A percentile compares a stretch with the other conserved stretches of the same genome.
Conservation (phyloP, 2,888 invertebrate genomes). For the Brenthis ino region DNA sequence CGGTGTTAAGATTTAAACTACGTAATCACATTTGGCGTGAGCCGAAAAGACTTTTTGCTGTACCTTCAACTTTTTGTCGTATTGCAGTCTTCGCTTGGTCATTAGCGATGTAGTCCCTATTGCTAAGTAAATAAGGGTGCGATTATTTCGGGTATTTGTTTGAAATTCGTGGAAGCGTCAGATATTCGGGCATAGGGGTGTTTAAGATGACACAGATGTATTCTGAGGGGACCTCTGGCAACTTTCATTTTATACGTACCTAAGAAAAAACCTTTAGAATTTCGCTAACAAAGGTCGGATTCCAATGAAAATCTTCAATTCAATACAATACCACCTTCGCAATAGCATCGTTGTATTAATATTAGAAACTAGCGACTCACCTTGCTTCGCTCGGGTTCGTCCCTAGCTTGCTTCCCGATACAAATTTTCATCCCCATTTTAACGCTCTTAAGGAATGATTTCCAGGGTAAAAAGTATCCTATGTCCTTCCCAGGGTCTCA, state of each 20-base stretch:
- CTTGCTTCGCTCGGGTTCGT: too few species aligned
- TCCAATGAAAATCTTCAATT: neutral
- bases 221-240: neutral
- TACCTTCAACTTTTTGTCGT: constrained; percentile 17
- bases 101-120: constrained; percentile 3
- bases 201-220: constrained; percentile 10
- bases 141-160: neutral
- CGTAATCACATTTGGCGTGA: neutral
- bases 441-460: too few species aligned
- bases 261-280: neutral
- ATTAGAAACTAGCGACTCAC: too few species aligned
- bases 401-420: too few species aligned
- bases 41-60: constrained; percentile 6
- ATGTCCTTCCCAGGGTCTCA: too few species aligned
- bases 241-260: neutral
- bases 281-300: neutral
- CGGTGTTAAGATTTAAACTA: constrained; percentile 2
- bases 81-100: constrained; percentile 9
- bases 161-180: neutral
- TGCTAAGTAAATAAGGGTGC: neutral
- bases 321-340: neutral
- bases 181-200: neutral
- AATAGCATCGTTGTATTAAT: too few species aligned
- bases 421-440: too few species aligned
- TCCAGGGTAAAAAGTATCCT: too few species aligned